These are phyloP conservation scores for Trididemnum clinides DNA, from an alignment of 23 tunicate species.

Conservation along the genomic window DNA sequence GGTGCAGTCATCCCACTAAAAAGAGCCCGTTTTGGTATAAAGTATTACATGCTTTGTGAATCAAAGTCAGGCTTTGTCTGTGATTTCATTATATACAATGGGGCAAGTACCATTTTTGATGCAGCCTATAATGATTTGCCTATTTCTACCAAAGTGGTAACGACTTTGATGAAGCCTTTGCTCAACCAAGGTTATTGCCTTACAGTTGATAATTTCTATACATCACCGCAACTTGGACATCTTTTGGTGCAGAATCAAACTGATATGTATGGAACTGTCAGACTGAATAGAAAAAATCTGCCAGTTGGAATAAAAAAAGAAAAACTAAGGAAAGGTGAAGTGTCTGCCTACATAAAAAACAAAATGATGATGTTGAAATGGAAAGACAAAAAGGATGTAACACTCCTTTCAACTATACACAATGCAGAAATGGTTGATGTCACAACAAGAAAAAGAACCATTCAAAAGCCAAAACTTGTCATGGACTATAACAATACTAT, in stretches of 20 bases:
- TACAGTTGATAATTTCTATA: constrained; percentile 24
- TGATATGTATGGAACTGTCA: constrained; percentile 27
- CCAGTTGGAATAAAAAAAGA: neutral
- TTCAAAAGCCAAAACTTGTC: constrained; percentile 21
- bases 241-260: constrained; percentile 14
- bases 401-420: constrained; percentile 14
- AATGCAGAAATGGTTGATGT: constrained; percentile 19
- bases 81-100: constrained; percentile 26
- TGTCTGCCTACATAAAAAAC: constrained; percentile 10
- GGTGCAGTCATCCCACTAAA: constrained; percentile 26
- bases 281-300: neutral
- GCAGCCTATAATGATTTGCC: constrained; percentile 2
- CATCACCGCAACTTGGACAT: constrained; percentile 25
- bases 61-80: constrained; percentile 32
- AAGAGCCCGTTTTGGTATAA: constrained; percentile 19
- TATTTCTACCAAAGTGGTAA: constrained; percentile 5
- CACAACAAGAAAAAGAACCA: neutral
- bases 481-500: neutral
- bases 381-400: constrained; percentile 27
- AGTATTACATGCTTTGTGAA: constrained; percentile 27
- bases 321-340: constrained; percentile 7
- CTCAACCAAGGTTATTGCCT: constrained; percentile 36
- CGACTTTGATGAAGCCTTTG: constrained; percentile 36
- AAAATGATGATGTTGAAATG: constrained; percentile 4
- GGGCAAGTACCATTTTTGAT: constrained; percentile 1